phyloP scores from a whole-genome alignment of 2,797 vertebrate species.

The Leuciscus waleckii region DNA sequence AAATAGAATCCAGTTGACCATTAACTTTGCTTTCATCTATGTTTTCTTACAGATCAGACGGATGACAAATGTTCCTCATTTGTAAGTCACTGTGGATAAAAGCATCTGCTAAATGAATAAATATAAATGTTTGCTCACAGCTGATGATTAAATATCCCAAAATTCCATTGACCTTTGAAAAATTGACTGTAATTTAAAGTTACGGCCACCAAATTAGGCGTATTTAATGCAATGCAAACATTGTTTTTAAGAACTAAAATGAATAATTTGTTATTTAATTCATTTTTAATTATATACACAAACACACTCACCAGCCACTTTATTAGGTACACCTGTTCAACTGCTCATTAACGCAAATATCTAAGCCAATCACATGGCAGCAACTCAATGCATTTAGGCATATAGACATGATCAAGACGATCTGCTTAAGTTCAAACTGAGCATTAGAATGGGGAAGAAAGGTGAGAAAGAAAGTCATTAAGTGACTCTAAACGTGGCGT shows the following conservation, averaged over 20 bases:
- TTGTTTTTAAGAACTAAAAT: background rate
- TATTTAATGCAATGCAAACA: background rate
- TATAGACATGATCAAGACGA: background rate
- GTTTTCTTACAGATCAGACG: background rate
- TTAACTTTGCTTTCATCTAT: background rate
- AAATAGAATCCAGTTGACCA: background rate
- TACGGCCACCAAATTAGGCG: background rate
- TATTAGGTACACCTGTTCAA: too few relatives aligned
- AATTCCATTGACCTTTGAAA: background rate
- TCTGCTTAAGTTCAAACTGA: background rate
- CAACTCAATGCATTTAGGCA: background rate
- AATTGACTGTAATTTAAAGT: background rate
- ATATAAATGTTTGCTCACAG: background rate
- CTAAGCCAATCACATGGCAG: background rate
- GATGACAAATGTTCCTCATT: background rate
- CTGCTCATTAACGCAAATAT: too few relatives aligned
- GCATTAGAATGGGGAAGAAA: background rate
- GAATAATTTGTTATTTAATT: background rate
- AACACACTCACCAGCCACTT: too few relatives aligned
- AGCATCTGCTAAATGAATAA: background rate
- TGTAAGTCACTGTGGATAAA: constrained; percentile 3
- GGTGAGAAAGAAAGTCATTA: background rate
- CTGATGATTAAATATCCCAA: background rate
- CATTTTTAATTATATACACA: too few relatives aligned
- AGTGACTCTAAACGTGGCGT: too few relatives aligned